Evolutionary conservation across 2,888 invertebrate genomes (phyloP).

Genomic region (Andrena bucephala): DNA sequence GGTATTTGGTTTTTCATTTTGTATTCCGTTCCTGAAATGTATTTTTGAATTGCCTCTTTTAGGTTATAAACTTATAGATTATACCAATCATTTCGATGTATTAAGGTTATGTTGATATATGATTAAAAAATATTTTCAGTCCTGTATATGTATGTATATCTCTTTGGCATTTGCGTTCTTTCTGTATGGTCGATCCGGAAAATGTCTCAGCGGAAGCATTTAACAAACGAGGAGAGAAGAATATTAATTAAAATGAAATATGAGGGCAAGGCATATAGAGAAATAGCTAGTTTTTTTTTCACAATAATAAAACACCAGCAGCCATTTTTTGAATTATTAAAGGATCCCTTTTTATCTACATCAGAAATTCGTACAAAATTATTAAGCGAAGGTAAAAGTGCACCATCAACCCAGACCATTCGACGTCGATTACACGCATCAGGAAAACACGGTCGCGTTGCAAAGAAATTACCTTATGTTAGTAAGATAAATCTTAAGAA

Average conservation of each 20-base stretch:
- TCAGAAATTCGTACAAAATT: no score
- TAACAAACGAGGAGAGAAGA: not conserved
- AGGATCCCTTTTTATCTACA: no score
- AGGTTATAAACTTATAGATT: not conserved
- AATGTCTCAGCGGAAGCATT: not conserved
- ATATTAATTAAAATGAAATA: not conserved
- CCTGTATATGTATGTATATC: not conserved
- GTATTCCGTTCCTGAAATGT: not conserved
- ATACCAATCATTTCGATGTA: not conserved
- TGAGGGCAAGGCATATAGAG: not conserved
- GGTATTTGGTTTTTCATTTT: no score
- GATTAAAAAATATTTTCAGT: not conserved
- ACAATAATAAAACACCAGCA: not conserved
- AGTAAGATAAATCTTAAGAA: no score
- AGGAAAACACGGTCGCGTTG: no score
- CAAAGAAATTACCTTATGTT: no score
- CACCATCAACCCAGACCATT: no score
- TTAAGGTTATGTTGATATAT: not conserved
- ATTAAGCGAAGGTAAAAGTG: no score
- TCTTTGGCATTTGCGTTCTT: not conserved
- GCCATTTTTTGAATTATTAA: constrained; percentile 5
- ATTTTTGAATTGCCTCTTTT: not conserved
- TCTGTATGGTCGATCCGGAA: not conserved
- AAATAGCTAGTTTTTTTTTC: not conserved
- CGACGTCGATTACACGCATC: no score